phyloP scores from a whole-genome alignment of 2,797 vertebrate genomes.

The Molossus molossus region DNA sequence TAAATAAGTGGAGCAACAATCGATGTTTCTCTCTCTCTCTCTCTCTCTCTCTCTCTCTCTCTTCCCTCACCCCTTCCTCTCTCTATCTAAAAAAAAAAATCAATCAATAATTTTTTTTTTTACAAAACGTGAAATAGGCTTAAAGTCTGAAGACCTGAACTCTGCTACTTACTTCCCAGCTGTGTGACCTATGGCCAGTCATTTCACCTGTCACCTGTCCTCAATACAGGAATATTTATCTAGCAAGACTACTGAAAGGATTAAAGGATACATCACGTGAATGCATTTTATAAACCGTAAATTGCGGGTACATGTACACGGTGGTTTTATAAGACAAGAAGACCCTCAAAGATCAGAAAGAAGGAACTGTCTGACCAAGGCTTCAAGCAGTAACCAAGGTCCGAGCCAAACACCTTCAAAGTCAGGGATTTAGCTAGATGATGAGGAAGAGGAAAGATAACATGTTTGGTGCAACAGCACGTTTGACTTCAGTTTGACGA shows the following conservation, averaged over 20 bases:
- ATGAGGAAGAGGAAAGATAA: background rate
- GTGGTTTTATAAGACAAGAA: background rate
- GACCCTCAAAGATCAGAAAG: background rate
- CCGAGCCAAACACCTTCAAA: background rate
- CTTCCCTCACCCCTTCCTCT: no score
- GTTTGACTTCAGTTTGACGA: background rate
- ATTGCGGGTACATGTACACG: background rate
- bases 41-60: background rate
- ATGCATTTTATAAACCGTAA: constrained; percentile 1
- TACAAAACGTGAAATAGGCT: background rate
- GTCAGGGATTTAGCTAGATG: no score
- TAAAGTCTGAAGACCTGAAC: background rate
- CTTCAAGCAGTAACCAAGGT: background rate
- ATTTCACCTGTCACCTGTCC: background rate
- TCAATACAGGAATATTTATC: background rate
- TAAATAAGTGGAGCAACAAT: no score
- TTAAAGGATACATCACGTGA: background rate
- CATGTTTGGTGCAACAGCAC: background rate
- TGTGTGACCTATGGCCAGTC: background rate
- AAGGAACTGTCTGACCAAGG: background rate
- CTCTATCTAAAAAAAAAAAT: no score
- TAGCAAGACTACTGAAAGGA: background rate
- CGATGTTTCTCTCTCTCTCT: background rate
- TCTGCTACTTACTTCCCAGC: background rate
- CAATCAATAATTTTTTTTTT: background rate